These are phyloP conservation scores for Ceyx cyanopectus DNA, from an alignment of 2,113 vertebrate species.

Conservation along the genomic window DNA sequence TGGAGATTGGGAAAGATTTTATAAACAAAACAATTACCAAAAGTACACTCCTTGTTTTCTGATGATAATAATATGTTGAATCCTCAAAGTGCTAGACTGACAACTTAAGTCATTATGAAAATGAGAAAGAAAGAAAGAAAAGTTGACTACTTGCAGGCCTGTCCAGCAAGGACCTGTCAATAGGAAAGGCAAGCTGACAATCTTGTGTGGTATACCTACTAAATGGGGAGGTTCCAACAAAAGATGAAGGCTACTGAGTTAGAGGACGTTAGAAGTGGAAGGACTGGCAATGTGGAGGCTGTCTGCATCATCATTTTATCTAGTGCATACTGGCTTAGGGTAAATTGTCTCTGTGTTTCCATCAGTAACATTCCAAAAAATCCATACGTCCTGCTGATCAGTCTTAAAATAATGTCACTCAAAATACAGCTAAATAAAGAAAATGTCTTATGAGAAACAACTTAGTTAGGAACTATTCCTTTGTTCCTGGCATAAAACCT, in stretches of 20 bases:
- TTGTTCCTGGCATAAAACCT: not conserved
- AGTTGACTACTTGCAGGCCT: not conserved
- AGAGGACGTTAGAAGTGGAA: not conserved
- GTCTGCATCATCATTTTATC: not conserved
- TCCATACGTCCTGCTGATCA: not conserved
- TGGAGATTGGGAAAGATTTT: constrained; percentile 21
- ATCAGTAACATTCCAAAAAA: not conserved
- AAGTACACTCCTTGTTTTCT: constrained; percentile 6
- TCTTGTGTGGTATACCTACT: not conserved
- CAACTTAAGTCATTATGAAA: constrained; percentile 7
- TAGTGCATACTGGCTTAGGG: not conserved
- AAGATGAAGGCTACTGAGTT: not conserved
- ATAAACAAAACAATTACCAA: constrained; percentile 48
- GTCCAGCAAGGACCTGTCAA: not conserved
- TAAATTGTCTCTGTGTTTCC: not conserved
- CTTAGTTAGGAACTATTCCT: not conserved
- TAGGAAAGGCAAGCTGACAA: not conserved
- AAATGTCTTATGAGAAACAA: not conserved
- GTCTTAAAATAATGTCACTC: not conserved
- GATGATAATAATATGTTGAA: constrained; percentile 3
- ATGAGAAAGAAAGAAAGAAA: constrained; percentile 23
- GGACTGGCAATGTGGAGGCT: not conserved
- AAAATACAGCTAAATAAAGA: not conserved
- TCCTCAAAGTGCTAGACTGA: not conserved
- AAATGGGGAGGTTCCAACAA: not conserved